Base-by-base conservation (phyloP, 2,113 vertebrate genomes). In the Lycaon pictus region DNA sequence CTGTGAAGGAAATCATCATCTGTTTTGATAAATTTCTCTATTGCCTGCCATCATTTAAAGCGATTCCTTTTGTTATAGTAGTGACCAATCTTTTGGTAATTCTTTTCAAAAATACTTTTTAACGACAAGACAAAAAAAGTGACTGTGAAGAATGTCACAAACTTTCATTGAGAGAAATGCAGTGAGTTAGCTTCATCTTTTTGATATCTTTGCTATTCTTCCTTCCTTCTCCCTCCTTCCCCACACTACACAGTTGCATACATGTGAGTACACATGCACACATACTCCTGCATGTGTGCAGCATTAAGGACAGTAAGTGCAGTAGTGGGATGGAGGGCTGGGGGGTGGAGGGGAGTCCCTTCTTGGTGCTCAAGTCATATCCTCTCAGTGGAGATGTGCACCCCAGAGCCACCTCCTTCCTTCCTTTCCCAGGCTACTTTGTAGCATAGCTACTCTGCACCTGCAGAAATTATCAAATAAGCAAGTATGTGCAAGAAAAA, bases 301-400 rank as follows among this genome's bases (percentile, higher is more conserved):
- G 55, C 19, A 27, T 56, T 32, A 55, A 43, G n/a, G 77, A 72
- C 55, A 81, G 10, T 10, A 20, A 35, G 2, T 19, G 23, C 23
- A 19, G 9, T 0, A 5, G 16, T 23, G 5, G 20, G 25, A 25
- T 35, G 27, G 5, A 2, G 37, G 23, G 20, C 2, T 17, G 29
- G 29, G 0, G 0, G 0, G 0, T 43, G 3, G 9, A 25, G 62
- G 20, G 3, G 12, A 11, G 23, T 6, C 20, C 10, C 0, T 63
- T 16, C 25, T 74, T 8, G 4, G 13, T 17, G 25, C 11, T 69
- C 37, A 51, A 13, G 11, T n/a, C 81, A 15, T 2, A 4, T 53
- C 51, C 93, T 11, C 3, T 35, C 27, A 4, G 0, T 27, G 53
- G 74, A 65, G 32, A 32, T 0, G 3, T 3, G 37, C 7, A 12